Evolutionary conservation across 2,888 invertebrate genomes (phyloP).

Genomic region (Drosophila atripex): DNA sequence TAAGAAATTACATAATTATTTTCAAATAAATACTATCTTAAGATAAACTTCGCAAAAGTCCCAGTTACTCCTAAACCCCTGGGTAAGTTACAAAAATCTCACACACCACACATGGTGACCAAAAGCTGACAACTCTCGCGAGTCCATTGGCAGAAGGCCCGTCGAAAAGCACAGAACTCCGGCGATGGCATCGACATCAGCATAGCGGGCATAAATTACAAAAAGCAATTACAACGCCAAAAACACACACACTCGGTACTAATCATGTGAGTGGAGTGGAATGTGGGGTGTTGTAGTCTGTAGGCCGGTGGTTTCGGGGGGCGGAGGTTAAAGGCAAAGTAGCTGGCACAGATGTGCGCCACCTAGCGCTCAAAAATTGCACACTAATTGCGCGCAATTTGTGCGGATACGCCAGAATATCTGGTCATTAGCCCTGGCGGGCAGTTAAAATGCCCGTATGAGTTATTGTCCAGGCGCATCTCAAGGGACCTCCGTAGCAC

Average conservation of each 20-base stretch:
- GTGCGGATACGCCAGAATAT: conserved; percentile 43
- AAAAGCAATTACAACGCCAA: conserved; percentile 77
- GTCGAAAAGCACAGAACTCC: conserved; percentile 13
- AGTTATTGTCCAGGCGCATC: conserved; percentile 66
- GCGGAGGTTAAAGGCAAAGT: conserved; percentile 2
- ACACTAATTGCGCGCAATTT: conserved; percentile 76
- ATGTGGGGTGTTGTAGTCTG: background rate
- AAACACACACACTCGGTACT: conserved; percentile 66
- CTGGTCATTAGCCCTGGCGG: conserved; percentile 67
- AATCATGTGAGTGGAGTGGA: conserved; percentile 53
- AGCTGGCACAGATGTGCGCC: conserved; percentile 68
- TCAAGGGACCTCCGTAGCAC: conserved; percentile 29
- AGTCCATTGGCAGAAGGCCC: conserved; percentile 27
- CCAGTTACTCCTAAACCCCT: no score
- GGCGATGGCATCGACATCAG: conserved; percentile 23
- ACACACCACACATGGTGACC: conserved; percentile 56
- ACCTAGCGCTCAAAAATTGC: conserved; percentile 75
- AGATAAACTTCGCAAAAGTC: background rate
- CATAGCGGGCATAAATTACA: conserved; percentile 70
- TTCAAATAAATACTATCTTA: background rate
- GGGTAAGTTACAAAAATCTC: conserved; percentile 7
- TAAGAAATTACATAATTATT: background rate
- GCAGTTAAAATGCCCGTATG: conserved; percentile 74
- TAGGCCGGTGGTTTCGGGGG: background rate
- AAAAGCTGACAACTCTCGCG: conserved; percentile 67